Evolutionary conservation across 2,797 vertebrate species (phyloP).

Genomic region (Epinephelus coioides): DNA sequence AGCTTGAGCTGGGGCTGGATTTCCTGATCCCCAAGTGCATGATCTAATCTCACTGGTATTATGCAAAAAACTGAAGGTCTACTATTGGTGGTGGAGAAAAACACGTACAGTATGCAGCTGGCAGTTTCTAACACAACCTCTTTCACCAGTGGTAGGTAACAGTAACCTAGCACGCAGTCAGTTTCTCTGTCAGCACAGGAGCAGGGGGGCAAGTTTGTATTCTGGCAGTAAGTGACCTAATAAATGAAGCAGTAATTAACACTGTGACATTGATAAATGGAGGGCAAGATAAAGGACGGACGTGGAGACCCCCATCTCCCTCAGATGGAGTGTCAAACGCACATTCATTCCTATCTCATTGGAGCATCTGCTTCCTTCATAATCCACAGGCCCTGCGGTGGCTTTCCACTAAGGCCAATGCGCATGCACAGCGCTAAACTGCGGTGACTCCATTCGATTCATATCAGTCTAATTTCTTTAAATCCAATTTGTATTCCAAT

Average conservation of each 20-base stretch:
- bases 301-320: slow-evolving; percentile 87
- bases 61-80: slow-evolving; percentile 39
- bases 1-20: background rate
- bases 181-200: slow-evolving; percentile 75
- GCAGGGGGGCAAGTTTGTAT: slow-evolving; percentile 84
- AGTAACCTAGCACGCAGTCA: slow-evolving; percentile 38
- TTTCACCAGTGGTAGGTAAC: slow-evolving; percentile 35
- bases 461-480: slow-evolving; percentile 99
- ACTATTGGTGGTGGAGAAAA: slow-evolving; percentile 21
- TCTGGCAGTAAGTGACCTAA: slow-evolving; percentile 91
- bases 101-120: slow-evolving; percentile 20
- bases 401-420: slow-evolving; percentile 70
- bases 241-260: slow-evolving; percentile 98
- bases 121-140: background rate
- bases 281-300: slow-evolving; percentile 92
- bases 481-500: slow-evolving; percentile 99
- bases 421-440: slow-evolving; percentile 87
- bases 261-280: slow-evolving; percentile 97
- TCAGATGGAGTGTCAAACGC: slow-evolving; percentile 91
- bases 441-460: slow-evolving; percentile 96
- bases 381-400: slow-evolving; percentile 90
- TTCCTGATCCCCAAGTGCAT: slow-evolving; percentile 45
- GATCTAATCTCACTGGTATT: slow-evolving; percentile 64
- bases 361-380: slow-evolving; percentile 96
- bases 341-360: slow-evolving; percentile 97